A percentile compares a stretch with the other conserved stretches of the same genome.
Evolutionary conservation across 2,888 invertebrate species (phyloP).

Genomic region (Odontomyia ornata): DNA sequence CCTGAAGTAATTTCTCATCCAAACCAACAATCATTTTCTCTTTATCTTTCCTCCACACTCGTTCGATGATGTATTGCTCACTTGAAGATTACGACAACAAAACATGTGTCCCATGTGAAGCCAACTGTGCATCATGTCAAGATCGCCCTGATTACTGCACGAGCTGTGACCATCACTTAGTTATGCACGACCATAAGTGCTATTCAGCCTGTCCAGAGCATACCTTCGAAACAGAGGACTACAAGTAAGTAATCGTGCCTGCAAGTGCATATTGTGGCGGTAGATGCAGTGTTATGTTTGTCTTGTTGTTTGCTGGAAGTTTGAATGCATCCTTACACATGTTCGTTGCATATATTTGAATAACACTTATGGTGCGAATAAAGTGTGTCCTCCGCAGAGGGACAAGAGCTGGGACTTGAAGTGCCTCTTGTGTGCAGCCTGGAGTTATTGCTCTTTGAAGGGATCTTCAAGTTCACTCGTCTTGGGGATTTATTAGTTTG

Average conservation of each 20-base stretch:
- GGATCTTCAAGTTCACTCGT: too few relatives aligned
- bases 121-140: conserved; percentile 86
- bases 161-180: conserved; percentile 87
- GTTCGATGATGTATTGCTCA: not conserved
- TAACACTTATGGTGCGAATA: too few relatives aligned
- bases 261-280: conserved; percentile 15
- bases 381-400: too few relatives aligned
- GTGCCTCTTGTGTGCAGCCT: too few relatives aligned
- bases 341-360: too few relatives aligned
- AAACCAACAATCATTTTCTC: not conserved
- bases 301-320: conserved; percentile 28
- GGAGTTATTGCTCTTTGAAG: too few relatives aligned
- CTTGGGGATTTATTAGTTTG: too few relatives aligned
- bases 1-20: not conserved
- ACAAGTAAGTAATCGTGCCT: conserved; percentile 67
- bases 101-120: conserved; percentile 84
- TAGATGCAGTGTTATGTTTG: not conserved
- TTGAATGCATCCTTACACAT: too few relatives aligned
- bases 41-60: not conserved
- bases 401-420: too few relatives aligned
- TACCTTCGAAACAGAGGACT: conserved; percentile 87
- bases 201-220: conserved; percentile 83
- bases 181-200: conserved; percentile 83
- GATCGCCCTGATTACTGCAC: conserved; percentile 84
- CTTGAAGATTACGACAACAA: conserved; percentile 72